phyloP scores from a whole-genome alignment of 2,113 vertebrate species.

The Muntiacus muntjak region DNA sequence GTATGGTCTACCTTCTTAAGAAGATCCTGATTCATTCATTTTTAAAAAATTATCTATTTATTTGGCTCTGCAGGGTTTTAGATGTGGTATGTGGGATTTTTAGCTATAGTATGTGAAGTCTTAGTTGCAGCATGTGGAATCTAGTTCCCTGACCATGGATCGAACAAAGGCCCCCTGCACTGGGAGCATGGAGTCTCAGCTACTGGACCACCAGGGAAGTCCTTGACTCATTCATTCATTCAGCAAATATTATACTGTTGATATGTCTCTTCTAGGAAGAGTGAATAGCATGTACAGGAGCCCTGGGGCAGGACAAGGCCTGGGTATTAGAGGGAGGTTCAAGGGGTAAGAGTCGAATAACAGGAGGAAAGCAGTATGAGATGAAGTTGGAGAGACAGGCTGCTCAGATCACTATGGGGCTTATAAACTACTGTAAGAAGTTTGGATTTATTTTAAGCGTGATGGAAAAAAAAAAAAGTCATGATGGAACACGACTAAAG shows the following conservation, averaged over 20 bases:
- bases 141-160: background rate
- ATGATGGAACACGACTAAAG: background rate
- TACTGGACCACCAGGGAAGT: background rate
- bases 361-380: background rate
- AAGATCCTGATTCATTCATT: background rate
- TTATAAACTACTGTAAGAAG: background rate
- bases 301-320: background rate
- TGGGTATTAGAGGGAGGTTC: background rate
- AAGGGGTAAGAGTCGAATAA: background rate
- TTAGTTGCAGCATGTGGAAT: background rate
- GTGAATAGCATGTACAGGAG: background rate
- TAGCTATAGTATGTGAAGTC: background rate
- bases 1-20: background rate
- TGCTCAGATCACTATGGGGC: background rate
- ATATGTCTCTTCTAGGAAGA: background rate
- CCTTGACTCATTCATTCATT: background rate
- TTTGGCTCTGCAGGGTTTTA: background rate
- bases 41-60: background rate
- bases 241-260: background rate
- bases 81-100: background rate
- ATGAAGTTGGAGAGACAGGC: background rate
- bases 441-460: background rate
- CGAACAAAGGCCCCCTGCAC: background rate
- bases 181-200: background rate
- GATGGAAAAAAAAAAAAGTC: background rate